A percentile compares a stretch with the other conserved stretches of the same genome.
phyloP scores from a whole-genome alignment of 2,888 invertebrate species.

The Agonum fuliginosum region DNA sequence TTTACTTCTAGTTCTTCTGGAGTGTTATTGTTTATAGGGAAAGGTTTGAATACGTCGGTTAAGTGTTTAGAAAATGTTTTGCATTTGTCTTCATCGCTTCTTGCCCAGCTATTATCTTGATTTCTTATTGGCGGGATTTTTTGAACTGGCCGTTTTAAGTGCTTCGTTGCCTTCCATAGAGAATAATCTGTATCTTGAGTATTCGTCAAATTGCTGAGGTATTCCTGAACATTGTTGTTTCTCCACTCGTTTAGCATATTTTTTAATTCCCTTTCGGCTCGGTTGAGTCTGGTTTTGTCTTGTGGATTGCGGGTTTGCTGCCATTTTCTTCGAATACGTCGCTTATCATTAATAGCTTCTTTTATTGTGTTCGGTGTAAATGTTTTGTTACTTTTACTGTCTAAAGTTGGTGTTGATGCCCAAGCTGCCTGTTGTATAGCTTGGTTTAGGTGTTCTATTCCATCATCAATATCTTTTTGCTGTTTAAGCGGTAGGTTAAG shows the following conservation, averaged over 20 bases:
- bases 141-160: slow-evolving; percentile 49
- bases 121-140: slow-evolving; percentile 61
- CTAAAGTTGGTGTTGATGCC: slow-evolving; percentile 22
- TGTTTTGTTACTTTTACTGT: slow-evolving; percentile 1
- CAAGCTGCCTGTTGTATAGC: slow-evolving; percentile 23
- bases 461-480: background rate
- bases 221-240: slow-evolving; percentile 19
- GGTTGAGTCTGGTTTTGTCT: slow-evolving; percentile 50
- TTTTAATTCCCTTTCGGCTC: slow-evolving; percentile 17
- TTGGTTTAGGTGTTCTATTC: background rate
- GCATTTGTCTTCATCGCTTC: slow-evolving; percentile 62
- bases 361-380: background rate
- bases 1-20: background rate
- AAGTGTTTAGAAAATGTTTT: slow-evolving; percentile 62
- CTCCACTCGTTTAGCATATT: slow-evolving; percentile 30
- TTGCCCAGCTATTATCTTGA: slow-evolving; percentile 61
- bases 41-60: slow-evolving; percentile 61
- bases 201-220: background rate
- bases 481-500: slow-evolving; percentile 8
- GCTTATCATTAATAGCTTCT: slow-evolving; percentile 46
- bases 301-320: slow-evolving; percentile 46
- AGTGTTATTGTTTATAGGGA: slow-evolving; percentile 3
- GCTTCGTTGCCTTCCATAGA: slow-evolving; percentile 57
- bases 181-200: slow-evolving; percentile 58
- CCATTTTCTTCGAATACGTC: slow-evolving; percentile 47